Evolutionary conservation across 1,140 invertebrate species (phyloP), one percentile per base, ranked within the genome.

Genomic region (Tetramorium simillimum): DNA sequence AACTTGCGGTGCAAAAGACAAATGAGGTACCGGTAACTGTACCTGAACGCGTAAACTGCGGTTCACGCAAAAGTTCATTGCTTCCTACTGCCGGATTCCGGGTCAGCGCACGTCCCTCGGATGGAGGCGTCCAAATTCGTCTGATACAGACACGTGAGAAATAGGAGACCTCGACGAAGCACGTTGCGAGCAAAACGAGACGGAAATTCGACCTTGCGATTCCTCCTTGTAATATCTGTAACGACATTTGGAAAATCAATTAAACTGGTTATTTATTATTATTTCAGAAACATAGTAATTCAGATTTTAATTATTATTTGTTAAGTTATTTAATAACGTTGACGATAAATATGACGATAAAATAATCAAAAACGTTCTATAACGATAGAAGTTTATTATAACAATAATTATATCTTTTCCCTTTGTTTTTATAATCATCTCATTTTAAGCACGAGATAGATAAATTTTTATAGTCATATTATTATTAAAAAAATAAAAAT

Each of bases 1-100:
- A 91, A 89, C 33, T 80, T 60, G 58, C 65, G 37, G 49, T 67
- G 80, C 33, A 51, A 80, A 75, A 84, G 86, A 86, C 56, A 81
- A 86, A 86, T 72, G 86, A 21, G 86, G 12, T 58, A 72, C 67
- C 28, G 63, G 28, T 53, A 51, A 86, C 75, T 60, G 65, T 70
- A 86, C 76, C 76, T 86, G 51, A 86, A 63, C 49, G 73, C 28
- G 76, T 63, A 69, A 86, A 60, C 4, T 43, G 60, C 51, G 49
- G 14, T 65, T 63, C 46, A 37, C 21, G 33, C 63, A 37, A 85
- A 85, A 77, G 86, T 87, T 87, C 81, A 76, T 85, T 87, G 86
- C 86, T 87, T 87, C 53, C 62, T 76, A n/a, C 62, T 70, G 69
- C 49, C 40, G 49, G 43, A 87, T 86, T 82, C 85, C 85, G 49